Conservation (phyloP, 2,888 invertebrate genomes). For the Gymnosoma rotundatum region DNA sequence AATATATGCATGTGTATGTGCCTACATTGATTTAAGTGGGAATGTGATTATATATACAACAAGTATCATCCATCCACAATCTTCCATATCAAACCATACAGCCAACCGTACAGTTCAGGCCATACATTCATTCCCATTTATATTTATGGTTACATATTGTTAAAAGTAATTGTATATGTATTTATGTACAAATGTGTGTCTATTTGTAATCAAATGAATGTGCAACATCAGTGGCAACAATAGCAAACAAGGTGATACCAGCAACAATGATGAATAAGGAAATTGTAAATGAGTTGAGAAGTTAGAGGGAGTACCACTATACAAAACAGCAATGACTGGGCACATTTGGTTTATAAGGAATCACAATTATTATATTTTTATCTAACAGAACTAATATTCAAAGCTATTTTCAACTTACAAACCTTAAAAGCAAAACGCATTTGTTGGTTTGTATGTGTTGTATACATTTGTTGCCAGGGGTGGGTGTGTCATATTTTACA, state of each 20-base stretch:
- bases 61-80: slow-evolving; percentile 55
- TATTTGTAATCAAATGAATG: slow-evolving; percentile 8
- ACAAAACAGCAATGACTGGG: slow-evolving; percentile 49
- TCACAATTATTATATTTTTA: slow-evolving; percentile 65
- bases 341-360: slow-evolving; percentile 59
- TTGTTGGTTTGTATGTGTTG: neutral
- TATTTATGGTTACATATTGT: neutral
- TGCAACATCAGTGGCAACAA: slow-evolving; percentile 49
- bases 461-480: neutral
- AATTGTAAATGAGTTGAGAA: slow-evolving; percentile 29
- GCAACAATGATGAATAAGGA: slow-evolving; percentile 45
- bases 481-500: slow-evolving; percentile 57
- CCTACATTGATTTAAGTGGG: slow-evolving; percentile 8
- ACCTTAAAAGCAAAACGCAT: neutral
- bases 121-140: slow-evolving; percentile 46
- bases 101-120: neutral
- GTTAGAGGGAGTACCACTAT: slow-evolving; percentile 16
- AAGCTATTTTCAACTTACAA: neutral
- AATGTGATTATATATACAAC: slow-evolving; percentile 39
- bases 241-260: slow-evolving; percentile 64
- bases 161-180: neutral
- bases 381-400: slow-evolving; percentile 57
- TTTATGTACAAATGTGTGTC: neutral
- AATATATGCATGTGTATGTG: neutral
- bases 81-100: slow-evolving; percentile 34